Evolutionary conservation across 2,113 vertebrate genomes (phyloP).

Genomic region (Hypanus sabinus): DNA sequence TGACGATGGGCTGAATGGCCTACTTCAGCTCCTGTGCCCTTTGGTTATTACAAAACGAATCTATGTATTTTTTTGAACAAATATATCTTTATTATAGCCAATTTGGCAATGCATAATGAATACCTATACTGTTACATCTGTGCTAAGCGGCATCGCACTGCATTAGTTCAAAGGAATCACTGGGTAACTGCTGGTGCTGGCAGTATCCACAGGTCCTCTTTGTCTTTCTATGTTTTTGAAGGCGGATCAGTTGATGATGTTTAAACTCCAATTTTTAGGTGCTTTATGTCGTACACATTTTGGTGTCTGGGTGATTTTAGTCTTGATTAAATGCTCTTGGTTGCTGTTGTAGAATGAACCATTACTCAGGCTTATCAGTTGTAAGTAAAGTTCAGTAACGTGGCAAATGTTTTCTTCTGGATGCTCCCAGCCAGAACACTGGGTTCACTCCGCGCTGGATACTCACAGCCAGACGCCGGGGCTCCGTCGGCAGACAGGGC

Average conservation of each 20-base stretch:
- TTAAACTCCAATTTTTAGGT: neutral
- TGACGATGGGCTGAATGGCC: no score
- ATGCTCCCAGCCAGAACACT: neutral
- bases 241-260: neutral
- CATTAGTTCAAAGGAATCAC: neutral
- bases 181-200: neutral
- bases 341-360: neutral
- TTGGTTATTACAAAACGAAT: no score
- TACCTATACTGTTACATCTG: neutral
- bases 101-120: neutral
- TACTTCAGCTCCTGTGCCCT: no score
- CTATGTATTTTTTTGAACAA: no score
- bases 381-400: no score
- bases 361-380: no score
- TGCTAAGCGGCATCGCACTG: neutral
- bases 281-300: neutral
- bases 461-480: neutral
- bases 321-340: neutral
- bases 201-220: neutral
- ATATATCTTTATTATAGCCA: no score
- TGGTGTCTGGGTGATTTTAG: neutral
- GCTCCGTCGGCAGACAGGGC: neutral
- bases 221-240: neutral
- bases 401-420: neutral
- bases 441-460: neutral